Conservation (phyloP, 2,113 vertebrate species). For the Apeltes quadracus region DNA sequence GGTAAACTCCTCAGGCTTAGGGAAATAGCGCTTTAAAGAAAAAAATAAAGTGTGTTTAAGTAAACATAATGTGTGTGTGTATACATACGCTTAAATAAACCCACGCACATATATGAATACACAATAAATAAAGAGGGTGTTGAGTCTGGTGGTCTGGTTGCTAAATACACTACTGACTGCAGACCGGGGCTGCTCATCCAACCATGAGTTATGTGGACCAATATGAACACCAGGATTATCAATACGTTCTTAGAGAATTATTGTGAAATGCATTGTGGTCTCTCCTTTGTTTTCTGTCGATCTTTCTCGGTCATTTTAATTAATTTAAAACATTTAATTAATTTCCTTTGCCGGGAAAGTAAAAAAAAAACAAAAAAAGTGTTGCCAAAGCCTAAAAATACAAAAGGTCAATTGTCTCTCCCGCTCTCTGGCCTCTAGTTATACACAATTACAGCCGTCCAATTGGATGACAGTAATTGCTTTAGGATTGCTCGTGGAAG, state of each 20-base stretch:
- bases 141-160: background rate
- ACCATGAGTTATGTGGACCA: background rate
- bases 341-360: too few species aligned
- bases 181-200: background rate
- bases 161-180: background rate
- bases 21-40: background rate
- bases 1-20: background rate
- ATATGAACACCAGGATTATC: too few species aligned
- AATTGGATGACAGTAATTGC: background rate
- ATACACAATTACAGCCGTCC: background rate
- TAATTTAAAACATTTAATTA: too few species aligned
- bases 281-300: background rate
- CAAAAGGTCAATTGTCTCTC: background rate
- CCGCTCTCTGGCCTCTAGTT: background rate
- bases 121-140: background rate
- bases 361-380: too few species aligned
- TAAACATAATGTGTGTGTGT: too few species aligned
- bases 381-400: too few species aligned
- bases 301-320: background rate
- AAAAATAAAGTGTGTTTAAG: too few species aligned
- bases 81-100: too few species aligned
- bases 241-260: too few species aligned
- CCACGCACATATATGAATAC: background rate
- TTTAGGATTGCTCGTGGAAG: background rate
- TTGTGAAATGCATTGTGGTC: too few species aligned